phyloP scores from a whole-genome alignment of 2,113 vertebrate genomes.

The Sinosuthora webbiana region DNA sequence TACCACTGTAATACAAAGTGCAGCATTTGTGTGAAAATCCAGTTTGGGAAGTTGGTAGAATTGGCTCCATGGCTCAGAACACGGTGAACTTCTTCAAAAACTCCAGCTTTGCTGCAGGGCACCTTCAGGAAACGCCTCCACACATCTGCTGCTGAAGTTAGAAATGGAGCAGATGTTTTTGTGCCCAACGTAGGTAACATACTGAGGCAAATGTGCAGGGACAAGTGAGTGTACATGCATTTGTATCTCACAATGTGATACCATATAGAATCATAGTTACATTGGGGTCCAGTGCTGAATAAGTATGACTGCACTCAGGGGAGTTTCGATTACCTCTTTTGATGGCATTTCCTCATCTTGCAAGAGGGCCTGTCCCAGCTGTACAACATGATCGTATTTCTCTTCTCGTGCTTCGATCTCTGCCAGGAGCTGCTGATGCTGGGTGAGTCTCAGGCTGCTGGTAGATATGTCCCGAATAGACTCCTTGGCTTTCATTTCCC shows the following conservation, averaged over 20 bases:
- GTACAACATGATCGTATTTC: constrained; percentile 63
- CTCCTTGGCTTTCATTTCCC: constrained; percentile 78
- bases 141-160: neutral
- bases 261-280: neutral
- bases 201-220: neutral
- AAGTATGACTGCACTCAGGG: neutral
- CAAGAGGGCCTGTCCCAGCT: constrained; percentile 76
- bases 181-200: neutral
- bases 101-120: neutral
- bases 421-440: constrained; percentile 81
- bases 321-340: constrained; percentile 72
- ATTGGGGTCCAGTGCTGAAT: neutral
- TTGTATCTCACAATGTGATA: too few species aligned
- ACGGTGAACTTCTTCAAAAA: neutral
- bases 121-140: neutral
- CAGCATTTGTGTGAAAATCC: neutral
- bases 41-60: neutral
- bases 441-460: constrained; percentile 70
- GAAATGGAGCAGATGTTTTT: neutral
- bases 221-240: neutral
- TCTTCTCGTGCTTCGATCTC: constrained; percentile 80
- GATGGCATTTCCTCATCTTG: constrained; percentile 41
- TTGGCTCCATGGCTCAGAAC: neutral
- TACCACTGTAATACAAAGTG: neutral
- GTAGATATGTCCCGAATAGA: constrained; percentile 76